Conservation (phyloP, 1,140 invertebrate genomes). For the Papilio polytes region DNA sequence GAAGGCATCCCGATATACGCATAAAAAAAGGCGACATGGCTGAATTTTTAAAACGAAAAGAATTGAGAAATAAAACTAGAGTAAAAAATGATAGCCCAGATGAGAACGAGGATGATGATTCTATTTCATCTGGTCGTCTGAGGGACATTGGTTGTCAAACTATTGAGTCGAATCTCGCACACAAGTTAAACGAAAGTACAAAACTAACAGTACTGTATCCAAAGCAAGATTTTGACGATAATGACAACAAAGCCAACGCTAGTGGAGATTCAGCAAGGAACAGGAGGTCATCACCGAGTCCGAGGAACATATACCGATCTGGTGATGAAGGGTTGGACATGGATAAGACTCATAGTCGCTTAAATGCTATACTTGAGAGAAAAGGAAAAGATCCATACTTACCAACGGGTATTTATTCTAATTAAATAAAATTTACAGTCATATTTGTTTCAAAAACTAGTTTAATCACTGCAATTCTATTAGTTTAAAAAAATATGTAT, state of each 20-base stretch:
- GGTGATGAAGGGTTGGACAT: constrained; percentile 65
- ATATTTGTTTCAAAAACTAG: not conserved
- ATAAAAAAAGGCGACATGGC: constrained; percentile 81
- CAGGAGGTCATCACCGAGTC: constrained; percentile 49
- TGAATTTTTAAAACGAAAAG: constrained; percentile 75
- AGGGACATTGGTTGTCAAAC: constrained; percentile 76
- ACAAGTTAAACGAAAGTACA: constrained; percentile 67
- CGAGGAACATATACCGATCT: constrained; percentile 51
- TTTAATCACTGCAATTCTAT: not conserved
- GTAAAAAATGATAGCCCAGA: constrained; percentile 47
- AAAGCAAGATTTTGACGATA: constrained; percentile 64
- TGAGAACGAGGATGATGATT: constrained; percentile 61
- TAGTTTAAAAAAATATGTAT: not conserved
- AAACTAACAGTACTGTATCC: constrained; percentile 75
- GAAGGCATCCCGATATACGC: constrained; percentile 62
- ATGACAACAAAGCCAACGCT: constrained; percentile 67
- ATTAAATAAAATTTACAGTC: not conserved
- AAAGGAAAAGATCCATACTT: constrained; percentile 79
- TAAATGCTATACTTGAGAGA: constrained; percentile 75
- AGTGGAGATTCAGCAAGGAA: constrained; percentile 67
- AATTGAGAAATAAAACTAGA: constrained; percentile 55
- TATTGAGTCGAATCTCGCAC: constrained; percentile 70
- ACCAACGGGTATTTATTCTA: constrained; percentile 63
- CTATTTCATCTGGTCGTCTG: constrained; percentile 64
- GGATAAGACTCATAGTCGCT: constrained; percentile 65